phyloP scores from a whole-genome alignment of 1,140 invertebrate species.

The Drosophila teissieri region DNA sequence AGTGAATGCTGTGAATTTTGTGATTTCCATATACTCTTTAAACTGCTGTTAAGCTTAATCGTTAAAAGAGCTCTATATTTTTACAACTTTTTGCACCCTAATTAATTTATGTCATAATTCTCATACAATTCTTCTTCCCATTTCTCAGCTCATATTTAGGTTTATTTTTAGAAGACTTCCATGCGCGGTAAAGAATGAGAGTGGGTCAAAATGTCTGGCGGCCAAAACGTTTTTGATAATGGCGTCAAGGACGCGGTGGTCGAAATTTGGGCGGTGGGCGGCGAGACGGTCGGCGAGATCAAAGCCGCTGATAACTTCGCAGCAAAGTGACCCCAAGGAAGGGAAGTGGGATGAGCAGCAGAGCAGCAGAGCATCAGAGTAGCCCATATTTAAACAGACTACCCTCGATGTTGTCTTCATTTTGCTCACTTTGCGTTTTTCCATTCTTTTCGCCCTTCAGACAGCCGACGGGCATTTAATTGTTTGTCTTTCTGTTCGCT shows the following conservation, averaged over 20 bases:
- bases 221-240: conserved; percentile 7
- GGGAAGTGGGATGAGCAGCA: not conserved
- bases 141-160: no score
- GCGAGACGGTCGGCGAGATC: conserved; percentile 13
- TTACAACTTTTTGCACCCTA: no score
- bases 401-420: conserved; percentile 39
- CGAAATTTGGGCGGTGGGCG: conserved; percentile 3
- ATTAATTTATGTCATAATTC: no score
- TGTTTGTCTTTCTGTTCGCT: conserved; percentile 56
- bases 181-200: no score
- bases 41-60: no score
- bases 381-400: conserved; percentile 56
- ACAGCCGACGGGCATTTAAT: conserved; percentile 64
- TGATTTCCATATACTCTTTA: no score
- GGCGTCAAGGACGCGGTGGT: conserved; percentile 21
- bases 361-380: no score
- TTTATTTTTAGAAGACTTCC: no score
- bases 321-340: conserved; percentile 3
- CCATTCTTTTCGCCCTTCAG: conserved; percentile 19
- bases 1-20: no score
- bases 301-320: conserved; percentile 16
- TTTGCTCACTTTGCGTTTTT: conserved; percentile 71
- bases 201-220: conserved; percentile 2
- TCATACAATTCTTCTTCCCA: no score
- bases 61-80: no score